Evolutionary conservation across 2,113 vertebrate species (phyloP).

Genomic region (Peromyscus californicus): DNA sequence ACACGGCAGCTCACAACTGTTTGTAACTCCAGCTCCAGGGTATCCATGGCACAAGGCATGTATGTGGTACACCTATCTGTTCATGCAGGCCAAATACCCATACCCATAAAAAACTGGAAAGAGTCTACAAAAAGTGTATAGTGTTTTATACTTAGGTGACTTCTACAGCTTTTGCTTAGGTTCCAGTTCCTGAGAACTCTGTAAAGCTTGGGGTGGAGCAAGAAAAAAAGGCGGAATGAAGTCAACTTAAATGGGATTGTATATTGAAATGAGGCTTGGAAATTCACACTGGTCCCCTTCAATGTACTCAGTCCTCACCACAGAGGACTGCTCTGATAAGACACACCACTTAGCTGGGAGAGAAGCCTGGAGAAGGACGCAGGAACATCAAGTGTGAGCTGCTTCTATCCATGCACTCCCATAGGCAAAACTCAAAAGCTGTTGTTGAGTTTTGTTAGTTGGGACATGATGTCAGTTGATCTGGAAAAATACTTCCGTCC

Average conservation of each 20-base stretch:
- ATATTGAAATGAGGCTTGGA: not conserved
- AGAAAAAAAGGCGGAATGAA: not conserved
- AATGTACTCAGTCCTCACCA: not conserved
- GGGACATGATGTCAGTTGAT: not conserved
- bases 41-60: not conserved
- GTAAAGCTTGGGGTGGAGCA: not conserved
- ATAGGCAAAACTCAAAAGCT: not conserved
- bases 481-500: not conserved
- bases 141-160: not conserved
- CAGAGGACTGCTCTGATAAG: not conserved
- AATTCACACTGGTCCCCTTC: not conserved
- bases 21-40: not conserved
- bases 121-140: not conserved
- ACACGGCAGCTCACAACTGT: not conserved
- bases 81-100: not conserved
- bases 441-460: slow-evolving; percentile 13
- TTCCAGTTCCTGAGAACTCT: not conserved
- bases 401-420: not conserved
- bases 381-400: not conserved
- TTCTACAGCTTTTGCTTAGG: not conserved
- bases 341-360: not conserved
- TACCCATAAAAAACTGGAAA: not conserved
- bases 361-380: not conserved
- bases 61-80: not conserved
- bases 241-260: not conserved